Percentiles rank a stretch among this genome's conserved stretches.
Conservation (phyloP, 2,888 invertebrate genomes). For the Noctua pronuba region DNA sequence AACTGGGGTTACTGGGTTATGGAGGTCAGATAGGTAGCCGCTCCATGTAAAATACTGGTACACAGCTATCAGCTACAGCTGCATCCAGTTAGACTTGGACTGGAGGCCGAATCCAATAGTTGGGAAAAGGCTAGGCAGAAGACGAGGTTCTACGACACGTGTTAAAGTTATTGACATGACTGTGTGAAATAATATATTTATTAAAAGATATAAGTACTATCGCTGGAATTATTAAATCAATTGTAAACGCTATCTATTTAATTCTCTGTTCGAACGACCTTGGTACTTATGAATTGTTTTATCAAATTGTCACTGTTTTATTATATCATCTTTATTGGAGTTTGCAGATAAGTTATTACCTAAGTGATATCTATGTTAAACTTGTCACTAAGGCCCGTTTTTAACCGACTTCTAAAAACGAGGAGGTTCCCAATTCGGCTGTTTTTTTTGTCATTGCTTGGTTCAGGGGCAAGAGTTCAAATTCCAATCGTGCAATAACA, state of each 20-base stretch:
- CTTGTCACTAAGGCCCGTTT: not conserved
- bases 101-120: not conserved
- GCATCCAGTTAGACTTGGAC: not conserved
- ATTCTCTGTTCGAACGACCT: not conserved
- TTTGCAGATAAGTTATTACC: constrained; percentile 15
- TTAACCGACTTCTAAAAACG: too few relatives aligned
- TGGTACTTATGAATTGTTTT: constrained; percentile 2
- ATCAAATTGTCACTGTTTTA: constrained; percentile 14
- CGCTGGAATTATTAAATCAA: constrained; percentile 13
- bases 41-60: not conserved
- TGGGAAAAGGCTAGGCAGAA: not conserved
- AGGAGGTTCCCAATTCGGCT: too few relatives aligned
- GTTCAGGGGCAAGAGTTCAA: too few relatives aligned
- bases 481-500: too few relatives aligned
- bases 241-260: constrained; percentile 19
- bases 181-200: not conserved
- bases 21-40: not conserved
- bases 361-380: not conserved
- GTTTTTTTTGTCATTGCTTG: too few relatives aligned
- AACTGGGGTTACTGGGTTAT: not conserved
- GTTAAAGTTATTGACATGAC: not conserved
- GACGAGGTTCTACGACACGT: not conserved
- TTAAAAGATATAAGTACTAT: not conserved
- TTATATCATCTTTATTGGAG: constrained; percentile 8
- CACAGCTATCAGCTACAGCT: not conserved